A percentile compares a stretch with the other conserved stretches of the same genome.
phyloP scores from a whole-genome alignment of 2,797 vertebrate species.

The Heteromormyrus szaboi region DNA sequence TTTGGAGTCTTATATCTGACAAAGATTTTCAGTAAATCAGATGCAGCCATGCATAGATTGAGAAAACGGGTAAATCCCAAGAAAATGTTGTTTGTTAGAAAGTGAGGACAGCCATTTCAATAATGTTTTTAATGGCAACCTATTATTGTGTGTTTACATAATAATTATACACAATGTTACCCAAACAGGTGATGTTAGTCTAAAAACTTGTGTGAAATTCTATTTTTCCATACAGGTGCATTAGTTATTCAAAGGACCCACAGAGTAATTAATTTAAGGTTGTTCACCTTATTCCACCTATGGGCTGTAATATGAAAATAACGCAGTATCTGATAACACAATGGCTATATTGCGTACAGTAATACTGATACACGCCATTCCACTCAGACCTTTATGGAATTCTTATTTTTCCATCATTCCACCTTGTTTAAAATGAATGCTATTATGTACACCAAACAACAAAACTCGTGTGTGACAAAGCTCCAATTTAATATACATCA shows the following conservation, averaged over 20 bases:
- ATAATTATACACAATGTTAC: constrained; percentile 18
- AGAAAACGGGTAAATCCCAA: background rate
- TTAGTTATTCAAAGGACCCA: background rate
- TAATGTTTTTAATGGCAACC: constrained; percentile 12
- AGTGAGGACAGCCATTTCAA: background rate
- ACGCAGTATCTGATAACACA: background rate
- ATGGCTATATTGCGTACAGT: background rate
- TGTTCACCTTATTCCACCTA: background rate
- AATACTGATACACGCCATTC: background rate
- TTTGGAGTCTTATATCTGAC: background rate
- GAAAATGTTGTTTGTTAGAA: background rate
- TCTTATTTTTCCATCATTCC: background rate
- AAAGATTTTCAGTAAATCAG: background rate
- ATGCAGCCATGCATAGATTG: background rate
- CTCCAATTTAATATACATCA: background rate
- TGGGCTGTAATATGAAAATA: background rate
- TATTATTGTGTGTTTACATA: constrained; percentile 27
- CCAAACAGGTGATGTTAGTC: background rate
- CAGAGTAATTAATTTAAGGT: background rate
- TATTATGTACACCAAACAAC: background rate
- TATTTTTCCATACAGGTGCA: background rate
- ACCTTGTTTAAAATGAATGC: background rate
- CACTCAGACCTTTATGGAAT: background rate
- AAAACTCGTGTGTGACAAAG: background rate
- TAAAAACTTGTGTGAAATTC: background rate